Percentiles rank a stretch among this genome's conserved stretches.
Evolutionary conservation across 1,140 invertebrate genomes (phyloP).

Genomic region (Nasonia longicornis): DNA sequence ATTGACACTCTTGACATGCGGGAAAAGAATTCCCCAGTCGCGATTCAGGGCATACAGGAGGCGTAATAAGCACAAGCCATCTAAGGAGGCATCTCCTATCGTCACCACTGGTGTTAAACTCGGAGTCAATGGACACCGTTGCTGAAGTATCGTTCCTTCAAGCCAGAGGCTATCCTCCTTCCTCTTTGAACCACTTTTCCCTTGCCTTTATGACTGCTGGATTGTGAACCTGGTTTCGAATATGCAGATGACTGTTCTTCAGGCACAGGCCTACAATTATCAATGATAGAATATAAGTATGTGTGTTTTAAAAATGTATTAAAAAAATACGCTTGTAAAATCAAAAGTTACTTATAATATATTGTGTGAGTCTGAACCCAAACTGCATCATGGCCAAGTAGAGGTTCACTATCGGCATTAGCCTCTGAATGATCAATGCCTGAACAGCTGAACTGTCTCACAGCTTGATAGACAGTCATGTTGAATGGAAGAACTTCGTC

Average conservation of each 20-base stretch:
- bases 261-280: constrained; percentile 68
- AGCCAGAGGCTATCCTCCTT: constrained; percentile 82
- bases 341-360: no score
- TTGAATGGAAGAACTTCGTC: constrained; percentile 96
- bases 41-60: constrained; percentile 87
- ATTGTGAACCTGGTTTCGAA: constrained; percentile 65
- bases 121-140: constrained; percentile 77
- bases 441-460: constrained; percentile 89
- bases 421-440: constrained; percentile 89
- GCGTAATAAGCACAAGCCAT: no score
- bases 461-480: constrained; percentile 99
- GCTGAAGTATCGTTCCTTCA: constrained; percentile 81
- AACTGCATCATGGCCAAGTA: constrained; percentile 66
- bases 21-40: constrained; percentile 90
- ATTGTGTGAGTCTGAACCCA: no score
- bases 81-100: no score
- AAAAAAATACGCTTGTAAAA: no score
- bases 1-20: constrained; percentile 72
- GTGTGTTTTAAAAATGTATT: no score
- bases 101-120: constrained; percentile 69
- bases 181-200: constrained; percentile 77
- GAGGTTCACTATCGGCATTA: constrained; percentile 91
- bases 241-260: constrained; percentile 69
- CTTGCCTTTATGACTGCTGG: constrained; percentile 77
- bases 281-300: background rate